Conservation (phyloP, 2,888 invertebrate species). For the Syrphus vitripennis region DNA sequence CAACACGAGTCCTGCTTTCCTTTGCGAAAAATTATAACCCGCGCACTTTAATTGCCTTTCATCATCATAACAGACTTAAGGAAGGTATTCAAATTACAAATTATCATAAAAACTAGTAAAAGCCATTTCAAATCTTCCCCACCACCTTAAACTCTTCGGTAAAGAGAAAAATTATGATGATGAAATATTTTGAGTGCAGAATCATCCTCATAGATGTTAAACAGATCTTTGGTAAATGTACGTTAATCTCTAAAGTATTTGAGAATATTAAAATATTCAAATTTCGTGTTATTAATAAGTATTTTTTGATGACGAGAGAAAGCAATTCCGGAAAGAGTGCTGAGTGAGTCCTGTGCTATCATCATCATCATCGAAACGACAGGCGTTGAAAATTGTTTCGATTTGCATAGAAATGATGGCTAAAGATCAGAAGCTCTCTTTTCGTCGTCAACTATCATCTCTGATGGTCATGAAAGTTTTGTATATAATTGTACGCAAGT, state of each 20-base stretch:
- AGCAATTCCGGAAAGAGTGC: slow-evolving; percentile 55
- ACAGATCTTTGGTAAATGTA: slow-evolving; percentile 55
- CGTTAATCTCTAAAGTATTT: slow-evolving; percentile 67
- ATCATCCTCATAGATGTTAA: slow-evolving; percentile 56
- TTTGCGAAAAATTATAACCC: slow-evolving; percentile 28
- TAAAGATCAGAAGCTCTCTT: slow-evolving; percentile 49
- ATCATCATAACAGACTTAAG: slow-evolving; percentile 57
- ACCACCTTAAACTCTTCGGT: background rate
- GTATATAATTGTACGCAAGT: slow-evolving; percentile 20
- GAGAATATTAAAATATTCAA: slow-evolving; percentile 68
- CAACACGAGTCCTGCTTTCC: slow-evolving; percentile 59
- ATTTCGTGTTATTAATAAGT: slow-evolving; percentile 67
- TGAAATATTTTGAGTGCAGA: slow-evolving; percentile 51
- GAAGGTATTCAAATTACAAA: slow-evolving; percentile 62
- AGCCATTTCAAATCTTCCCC: slow-evolving; percentile 35
- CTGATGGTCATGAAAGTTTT: slow-evolving; percentile 17
- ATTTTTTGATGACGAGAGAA: slow-evolving; percentile 70
- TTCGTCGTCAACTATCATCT: slow-evolving; percentile 44
- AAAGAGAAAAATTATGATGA: background rate
- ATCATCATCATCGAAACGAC: slow-evolving; percentile 53
- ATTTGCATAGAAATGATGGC: slow-evolving; percentile 76
- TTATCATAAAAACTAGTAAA: slow-evolving; percentile 66
- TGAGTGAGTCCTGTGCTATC: slow-evolving; percentile 40
- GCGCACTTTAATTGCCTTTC: slow-evolving; percentile 62
- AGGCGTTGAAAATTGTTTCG: slow-evolving; percentile 74